These are phyloP conservation scores for Pseudeuparius sepicola DNA, from an alignment of 2,888 invertebrate species.

Conservation along the genomic window DNA sequence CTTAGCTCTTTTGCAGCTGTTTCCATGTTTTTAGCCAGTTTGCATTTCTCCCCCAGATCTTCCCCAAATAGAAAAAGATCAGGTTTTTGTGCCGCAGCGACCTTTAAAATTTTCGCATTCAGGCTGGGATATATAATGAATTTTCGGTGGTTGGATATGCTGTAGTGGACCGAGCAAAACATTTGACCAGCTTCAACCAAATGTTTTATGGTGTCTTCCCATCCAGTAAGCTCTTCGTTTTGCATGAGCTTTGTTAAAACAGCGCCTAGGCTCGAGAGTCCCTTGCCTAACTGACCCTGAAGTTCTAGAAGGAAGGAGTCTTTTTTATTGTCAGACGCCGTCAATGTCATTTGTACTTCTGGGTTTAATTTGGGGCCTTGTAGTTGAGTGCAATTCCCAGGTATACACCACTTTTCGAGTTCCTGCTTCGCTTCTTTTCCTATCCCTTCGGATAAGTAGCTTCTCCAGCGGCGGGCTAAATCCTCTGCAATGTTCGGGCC, in stretches of 20 bases:
- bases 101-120: not conserved
- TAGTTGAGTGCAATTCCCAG: no score
- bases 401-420: no score
- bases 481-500: no score
- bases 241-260: not conserved
- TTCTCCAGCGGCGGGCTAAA: no score
- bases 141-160: constrained; percentile 3
- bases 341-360: no score
- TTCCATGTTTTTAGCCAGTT: not conserved
- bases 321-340: no score
- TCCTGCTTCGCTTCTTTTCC: no score
- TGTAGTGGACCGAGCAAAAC: constrained; percentile 1
- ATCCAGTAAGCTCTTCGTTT: no score
- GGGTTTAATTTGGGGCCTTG: no score
- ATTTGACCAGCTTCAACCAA: constrained; percentile 3
- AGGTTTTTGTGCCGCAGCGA: not conserved
- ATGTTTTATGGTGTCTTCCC: no score
- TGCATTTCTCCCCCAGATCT: constrained; percentile 2
- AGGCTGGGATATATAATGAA: constrained; percentile 1
- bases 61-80: not conserved
- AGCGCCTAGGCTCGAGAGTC: not conserved
- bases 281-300: not conserved
- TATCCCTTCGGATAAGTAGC: no score
- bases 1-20: not conserved
- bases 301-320: constrained; percentile 3